phyloP scores from a whole-genome alignment of 1,140 invertebrate species.

The Drosophila arawakana region DNA sequence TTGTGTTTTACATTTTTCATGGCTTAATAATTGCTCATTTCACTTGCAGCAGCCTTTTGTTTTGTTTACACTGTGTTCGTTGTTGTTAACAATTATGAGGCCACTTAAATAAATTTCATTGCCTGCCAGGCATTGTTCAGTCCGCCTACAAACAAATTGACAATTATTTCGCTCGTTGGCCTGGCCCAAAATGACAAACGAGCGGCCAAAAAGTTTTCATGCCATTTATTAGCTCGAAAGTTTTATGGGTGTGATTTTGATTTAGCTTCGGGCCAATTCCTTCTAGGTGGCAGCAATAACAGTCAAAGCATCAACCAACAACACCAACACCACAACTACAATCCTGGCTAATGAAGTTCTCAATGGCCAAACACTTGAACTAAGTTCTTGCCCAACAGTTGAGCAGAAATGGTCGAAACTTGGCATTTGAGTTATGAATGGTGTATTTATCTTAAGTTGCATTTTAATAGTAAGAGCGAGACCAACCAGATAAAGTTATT shows the following conservation, averaged over 20 bases:
- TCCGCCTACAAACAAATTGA: conserved; percentile 65
- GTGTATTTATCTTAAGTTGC: conserved; percentile 43
- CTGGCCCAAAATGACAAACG: conserved; percentile 63
- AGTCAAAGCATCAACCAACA: background rate
- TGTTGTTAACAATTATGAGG: conserved; percentile 76
- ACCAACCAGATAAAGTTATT: conserved; percentile 16
- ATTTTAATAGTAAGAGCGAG: conserved; percentile 24
- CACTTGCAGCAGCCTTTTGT: conserved; percentile 70
- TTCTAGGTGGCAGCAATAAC: conserved; percentile 16
- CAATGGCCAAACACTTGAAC: conserved; percentile 34
- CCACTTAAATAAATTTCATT: conserved; percentile 78
- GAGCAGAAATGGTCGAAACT: conserved; percentile 10
- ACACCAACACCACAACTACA: background rate
- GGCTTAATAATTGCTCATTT: conserved; percentile 78
- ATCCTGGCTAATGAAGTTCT: conserved; percentile 43
- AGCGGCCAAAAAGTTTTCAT: conserved; percentile 64
- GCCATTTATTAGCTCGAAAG: conserved; percentile 72
- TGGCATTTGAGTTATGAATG: conserved; percentile 41
- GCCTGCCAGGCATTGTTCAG: conserved; percentile 57
- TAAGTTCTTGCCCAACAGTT: conserved; percentile 34
- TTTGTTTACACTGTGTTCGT: conserved; percentile 58
- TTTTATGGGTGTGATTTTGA: conserved; percentile 73
- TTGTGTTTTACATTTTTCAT: conserved; percentile 68
- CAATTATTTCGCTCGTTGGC: conserved; percentile 62
- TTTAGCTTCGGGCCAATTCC: conserved; percentile 58